Conservation (phyloP, 92 coral and sea anemone genomes). For the Palythoa grandis region DNA sequence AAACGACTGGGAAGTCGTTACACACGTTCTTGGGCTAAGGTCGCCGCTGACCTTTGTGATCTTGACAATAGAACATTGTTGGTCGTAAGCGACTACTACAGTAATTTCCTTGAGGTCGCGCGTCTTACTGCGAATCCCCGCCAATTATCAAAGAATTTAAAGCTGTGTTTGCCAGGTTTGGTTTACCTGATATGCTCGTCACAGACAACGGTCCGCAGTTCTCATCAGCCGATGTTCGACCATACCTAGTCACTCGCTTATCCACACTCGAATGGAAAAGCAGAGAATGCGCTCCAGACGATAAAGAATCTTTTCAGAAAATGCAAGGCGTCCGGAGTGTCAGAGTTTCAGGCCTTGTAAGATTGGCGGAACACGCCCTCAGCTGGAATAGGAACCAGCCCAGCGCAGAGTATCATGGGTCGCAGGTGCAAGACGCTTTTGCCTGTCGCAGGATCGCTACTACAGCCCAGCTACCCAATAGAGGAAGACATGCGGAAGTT, state of each 20-base stretch:
- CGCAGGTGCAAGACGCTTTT: not conserved
- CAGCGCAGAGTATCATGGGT: not conserved
- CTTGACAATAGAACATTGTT: not conserved
- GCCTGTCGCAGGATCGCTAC: not conserved
- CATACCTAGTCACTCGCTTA: not conserved
- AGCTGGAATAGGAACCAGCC: not conserved
- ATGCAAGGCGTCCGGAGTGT: not conserved
- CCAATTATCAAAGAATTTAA: not conserved
- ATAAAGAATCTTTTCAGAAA: not conserved
- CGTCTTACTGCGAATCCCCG: not conserved
- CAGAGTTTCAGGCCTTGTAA: not conserved
- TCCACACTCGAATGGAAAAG: not conserved
- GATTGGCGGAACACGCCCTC: not conserved
- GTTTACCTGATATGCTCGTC: not conserved
- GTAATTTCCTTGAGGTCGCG: not conserved
- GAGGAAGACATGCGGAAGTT: not conserved
- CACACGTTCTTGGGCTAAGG: not conserved
- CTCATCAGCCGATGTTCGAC: not conserved
- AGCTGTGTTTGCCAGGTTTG: not conserved
- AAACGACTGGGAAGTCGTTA: too few species aligned
- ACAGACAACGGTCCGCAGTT: not conserved
- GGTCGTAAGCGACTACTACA: not conserved
- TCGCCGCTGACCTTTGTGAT: not conserved
- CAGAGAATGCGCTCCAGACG: not conserved
- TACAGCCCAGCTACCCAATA: not conserved